phyloP scores from a whole-genome alignment of 30 jellyfish, hydroid and myxozoan genomes.

The Pelagia noctiluca region DNA sequence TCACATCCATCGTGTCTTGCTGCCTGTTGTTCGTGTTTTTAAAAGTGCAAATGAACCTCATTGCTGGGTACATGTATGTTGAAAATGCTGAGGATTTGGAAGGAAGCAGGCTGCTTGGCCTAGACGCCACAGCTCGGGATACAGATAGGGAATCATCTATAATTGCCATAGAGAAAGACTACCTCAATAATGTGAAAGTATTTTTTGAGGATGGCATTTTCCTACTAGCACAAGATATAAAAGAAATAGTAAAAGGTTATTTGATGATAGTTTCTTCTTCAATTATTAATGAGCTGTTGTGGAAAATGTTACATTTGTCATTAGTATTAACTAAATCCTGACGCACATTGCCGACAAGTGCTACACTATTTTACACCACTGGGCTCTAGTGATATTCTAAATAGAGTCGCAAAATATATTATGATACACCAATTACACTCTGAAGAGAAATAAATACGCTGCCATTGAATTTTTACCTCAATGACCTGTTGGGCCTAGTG shows the following conservation, averaged over 20 bases:
- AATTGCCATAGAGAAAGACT: constrained; percentile 48
- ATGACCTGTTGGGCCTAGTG: too few species aligned
- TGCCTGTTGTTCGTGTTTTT: constrained; percentile 58
- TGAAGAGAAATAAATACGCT: too few species aligned
- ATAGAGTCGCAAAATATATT: too few species aligned
- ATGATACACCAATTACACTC: too few species aligned
- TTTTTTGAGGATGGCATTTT: constrained; percentile 53
- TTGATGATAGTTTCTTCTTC: background rate
- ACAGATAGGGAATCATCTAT: constrained; percentile 52
- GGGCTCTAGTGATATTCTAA: too few species aligned
- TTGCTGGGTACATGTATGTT: constrained; percentile 84
- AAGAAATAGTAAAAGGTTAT: constrained; percentile 54
- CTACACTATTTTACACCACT: too few species aligned
- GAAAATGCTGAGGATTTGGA: constrained; percentile 40
- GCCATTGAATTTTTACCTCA: too few species aligned
- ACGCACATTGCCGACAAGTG: too few species aligned
- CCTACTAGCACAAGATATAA: constrained; percentile 37
- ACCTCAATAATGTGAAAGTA: constrained; percentile 64
- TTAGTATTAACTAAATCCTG: background rate
- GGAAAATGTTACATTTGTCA: background rate
- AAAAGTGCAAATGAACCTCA: constrained; percentile 67
- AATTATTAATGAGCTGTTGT: background rate
- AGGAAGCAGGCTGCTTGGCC: background rate
- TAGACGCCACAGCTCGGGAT: constrained; percentile 35
- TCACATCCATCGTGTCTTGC: constrained; percentile 62